These are phyloP conservation scores for Drosophila parthenogenetica DNA, from an alignment of 2,888 invertebrate species.

Conservation along the genomic window DNA sequence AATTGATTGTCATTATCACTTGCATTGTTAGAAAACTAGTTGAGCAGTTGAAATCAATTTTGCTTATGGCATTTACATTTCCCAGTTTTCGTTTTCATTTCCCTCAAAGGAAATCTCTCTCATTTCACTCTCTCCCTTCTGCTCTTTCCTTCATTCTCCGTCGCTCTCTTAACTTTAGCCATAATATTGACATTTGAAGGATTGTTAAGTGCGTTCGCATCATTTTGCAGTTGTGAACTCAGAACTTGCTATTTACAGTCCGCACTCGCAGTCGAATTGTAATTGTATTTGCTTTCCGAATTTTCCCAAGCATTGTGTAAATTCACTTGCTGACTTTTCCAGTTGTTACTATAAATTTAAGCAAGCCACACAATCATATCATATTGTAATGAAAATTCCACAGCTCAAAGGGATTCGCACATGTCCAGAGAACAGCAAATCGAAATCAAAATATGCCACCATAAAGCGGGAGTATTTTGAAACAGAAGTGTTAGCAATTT, in stretches of 20 bases:
- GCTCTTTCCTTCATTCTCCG: not conserved
- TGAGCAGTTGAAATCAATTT: slow-evolving; percentile 54
- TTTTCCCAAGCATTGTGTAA: slow-evolving; percentile 56
- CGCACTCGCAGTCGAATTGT: slow-evolving; percentile 9
- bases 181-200: slow-evolving; percentile 56
- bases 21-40: slow-evolving; percentile 13
- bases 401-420: slow-evolving; percentile 39
- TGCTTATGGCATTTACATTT: slow-evolving; percentile 36
- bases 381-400: slow-evolving; percentile 50
- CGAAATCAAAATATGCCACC: slow-evolving; percentile 45
- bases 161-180: slow-evolving; percentile 18
- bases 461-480: not conserved
- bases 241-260: slow-evolving; percentile 16
- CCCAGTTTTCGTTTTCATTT: slow-evolving; percentile 6
- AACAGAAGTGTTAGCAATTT: not conserved
- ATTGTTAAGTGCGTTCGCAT: slow-evolving; percentile 40
- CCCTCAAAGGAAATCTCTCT: not conserved
- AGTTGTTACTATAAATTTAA: slow-evolving; percentile 27
- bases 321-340: slow-evolving; percentile 54
- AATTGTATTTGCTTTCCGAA: slow-evolving; percentile 14
- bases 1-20: slow-evolving; percentile 36
- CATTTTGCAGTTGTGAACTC: slow-evolving; percentile 42
- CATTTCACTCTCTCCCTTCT: not conserved
- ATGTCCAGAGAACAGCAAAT: slow-evolving; percentile 51
- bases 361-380: slow-evolving; percentile 26